Percentiles rank a stretch among this genome's conserved stretches.
Conservation (phyloP, 2,113 vertebrate genomes). For the Mixornis gularis region DNA sequence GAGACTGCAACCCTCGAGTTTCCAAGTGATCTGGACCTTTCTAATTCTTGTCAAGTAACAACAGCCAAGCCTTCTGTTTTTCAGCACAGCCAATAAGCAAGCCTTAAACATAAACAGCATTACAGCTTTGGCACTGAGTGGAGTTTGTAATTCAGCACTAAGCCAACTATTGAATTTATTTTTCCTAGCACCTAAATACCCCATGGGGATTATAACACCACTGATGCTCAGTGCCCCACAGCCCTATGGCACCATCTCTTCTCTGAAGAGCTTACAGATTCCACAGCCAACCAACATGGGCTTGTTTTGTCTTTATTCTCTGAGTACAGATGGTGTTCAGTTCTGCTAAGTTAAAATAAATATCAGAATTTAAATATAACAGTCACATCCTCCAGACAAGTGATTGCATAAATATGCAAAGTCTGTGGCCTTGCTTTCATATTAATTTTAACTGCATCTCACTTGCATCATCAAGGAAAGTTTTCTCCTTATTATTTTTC, state of each 20-base stretch:
- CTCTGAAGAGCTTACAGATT: background rate
- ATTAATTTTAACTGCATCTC: background rate
- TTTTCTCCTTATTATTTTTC: background rate
- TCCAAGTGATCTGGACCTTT: background rate
- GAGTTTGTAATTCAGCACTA: background rate
- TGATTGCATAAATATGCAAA: constrained; percentile 37
- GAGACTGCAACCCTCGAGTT: background rate
- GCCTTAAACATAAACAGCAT: background rate
- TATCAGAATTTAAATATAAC: constrained; percentile 23
- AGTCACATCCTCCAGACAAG: constrained; percentile 4
- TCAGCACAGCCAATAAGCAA: background rate
- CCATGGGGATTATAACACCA: background rate
- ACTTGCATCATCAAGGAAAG: background rate
- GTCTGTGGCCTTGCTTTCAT: background rate
- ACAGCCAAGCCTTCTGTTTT: constrained; percentile 2
- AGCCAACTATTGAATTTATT: constrained; percentile 13
- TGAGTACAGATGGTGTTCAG: background rate
- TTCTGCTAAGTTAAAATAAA: constrained; percentile 47
- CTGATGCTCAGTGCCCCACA: background rate
- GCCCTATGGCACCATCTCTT: background rate
- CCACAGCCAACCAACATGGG: background rate
- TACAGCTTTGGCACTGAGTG: background rate
- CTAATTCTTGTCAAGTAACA: background rate
- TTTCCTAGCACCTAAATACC: background rate
- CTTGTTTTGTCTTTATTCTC: constrained; percentile 37